These are phyloP conservation scores for Anguilla japonica DNA, from an alignment of 2,113 vertebrate genomes.

Conservation along the genomic window DNA sequence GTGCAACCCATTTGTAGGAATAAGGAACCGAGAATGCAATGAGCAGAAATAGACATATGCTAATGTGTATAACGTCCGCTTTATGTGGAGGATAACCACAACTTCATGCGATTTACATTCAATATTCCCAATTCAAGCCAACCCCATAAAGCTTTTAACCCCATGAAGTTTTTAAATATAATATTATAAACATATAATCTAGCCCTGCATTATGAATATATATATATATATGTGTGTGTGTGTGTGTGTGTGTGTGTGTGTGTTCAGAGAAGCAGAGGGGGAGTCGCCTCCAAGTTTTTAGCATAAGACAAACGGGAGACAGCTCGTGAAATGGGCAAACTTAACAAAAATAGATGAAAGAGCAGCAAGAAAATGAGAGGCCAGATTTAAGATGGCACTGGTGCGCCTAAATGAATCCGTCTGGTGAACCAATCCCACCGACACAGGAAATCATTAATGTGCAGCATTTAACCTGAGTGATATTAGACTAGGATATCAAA, in stretches of 20 bases:
- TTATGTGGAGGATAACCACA: neutral
- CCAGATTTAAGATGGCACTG: neutral
- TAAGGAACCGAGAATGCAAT: constrained; percentile 44
- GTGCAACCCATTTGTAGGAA: constrained; percentile 42
- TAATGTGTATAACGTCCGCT: constrained; percentile 27
- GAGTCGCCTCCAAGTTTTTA: neutral
- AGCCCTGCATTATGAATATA: too few relatives aligned
- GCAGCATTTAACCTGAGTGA: constrained; percentile 41
- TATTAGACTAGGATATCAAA: constrained; percentile 23
- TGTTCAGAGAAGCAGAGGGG: neutral
- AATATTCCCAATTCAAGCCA: too few relatives aligned
- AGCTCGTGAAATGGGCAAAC: neutral
- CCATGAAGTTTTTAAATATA: too few relatives aligned
- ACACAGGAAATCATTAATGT: constrained; percentile 43
- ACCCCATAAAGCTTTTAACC: too few relatives aligned
- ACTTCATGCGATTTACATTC: too few relatives aligned
- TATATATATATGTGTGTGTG: too few relatives aligned
- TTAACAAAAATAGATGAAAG: neutral
- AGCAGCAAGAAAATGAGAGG: constrained; percentile 22
- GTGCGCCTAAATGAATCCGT: neutral
- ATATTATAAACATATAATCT: too few relatives aligned
- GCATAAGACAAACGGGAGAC: neutral
- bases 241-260: too few relatives aligned
- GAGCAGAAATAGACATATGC: neutral
- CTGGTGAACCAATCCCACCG: constrained; percentile 38